A percentile compares a stretch with the other conserved stretches of the same genome.
phyloP scores from a whole-genome alignment of 2,797 vertebrate species.

The Acestrorhynchus altus region DNA sequence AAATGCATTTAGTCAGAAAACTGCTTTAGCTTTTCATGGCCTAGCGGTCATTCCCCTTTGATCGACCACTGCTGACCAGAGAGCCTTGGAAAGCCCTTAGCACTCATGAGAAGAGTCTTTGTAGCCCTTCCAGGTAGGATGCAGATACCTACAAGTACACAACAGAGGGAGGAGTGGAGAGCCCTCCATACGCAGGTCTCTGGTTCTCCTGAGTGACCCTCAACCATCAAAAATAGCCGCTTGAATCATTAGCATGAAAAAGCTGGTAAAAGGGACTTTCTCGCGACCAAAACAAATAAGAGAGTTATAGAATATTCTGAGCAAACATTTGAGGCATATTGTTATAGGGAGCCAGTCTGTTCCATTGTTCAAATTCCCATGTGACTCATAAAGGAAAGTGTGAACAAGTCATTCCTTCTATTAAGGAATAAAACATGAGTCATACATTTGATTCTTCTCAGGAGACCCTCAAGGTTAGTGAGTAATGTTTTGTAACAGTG shows the following conservation, averaged over 20 bases:
- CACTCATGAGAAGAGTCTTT: slow-evolving; percentile 39
- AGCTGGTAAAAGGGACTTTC: slow-evolving; percentile 29
- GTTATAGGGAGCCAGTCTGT: slow-evolving; percentile 48
- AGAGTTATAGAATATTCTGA: slow-evolving; percentile 48
- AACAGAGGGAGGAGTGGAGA: slow-evolving; percentile 24
- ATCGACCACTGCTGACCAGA: slow-evolving; percentile 47
- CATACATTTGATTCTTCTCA: slow-evolving; percentile 58
- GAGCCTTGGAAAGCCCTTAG: slow-evolving; percentile 44
- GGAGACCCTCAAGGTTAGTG: slow-evolving; percentile 65
- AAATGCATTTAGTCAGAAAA: slow-evolving; percentile 55
- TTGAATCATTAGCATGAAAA: slow-evolving; percentile 28
- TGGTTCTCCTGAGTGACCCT: slow-evolving; percentile 28
- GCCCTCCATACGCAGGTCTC: slow-evolving; percentile 13
- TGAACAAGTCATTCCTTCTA: slow-evolving; percentile 61
- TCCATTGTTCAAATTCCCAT: slow-evolving; percentile 72
- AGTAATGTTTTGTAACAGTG: slow-evolving; percentile 35
- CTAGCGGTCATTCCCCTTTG: slow-evolving; percentile 53
- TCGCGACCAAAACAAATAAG: slow-evolving; percentile 18
- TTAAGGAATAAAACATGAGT: slow-evolving; percentile 66
- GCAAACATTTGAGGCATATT: slow-evolving; percentile 36
- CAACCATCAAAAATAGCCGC: slow-evolving; percentile 34
- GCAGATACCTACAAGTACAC: slow-evolving; percentile 27
- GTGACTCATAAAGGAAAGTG: slow-evolving; percentile 73
- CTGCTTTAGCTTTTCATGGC: slow-evolving; percentile 43
- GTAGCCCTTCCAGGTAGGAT: slow-evolving; percentile 37